phyloP scores from a whole-genome alignment of 2,888 invertebrate genomes.

The Drosophila tripunctata region DNA sequence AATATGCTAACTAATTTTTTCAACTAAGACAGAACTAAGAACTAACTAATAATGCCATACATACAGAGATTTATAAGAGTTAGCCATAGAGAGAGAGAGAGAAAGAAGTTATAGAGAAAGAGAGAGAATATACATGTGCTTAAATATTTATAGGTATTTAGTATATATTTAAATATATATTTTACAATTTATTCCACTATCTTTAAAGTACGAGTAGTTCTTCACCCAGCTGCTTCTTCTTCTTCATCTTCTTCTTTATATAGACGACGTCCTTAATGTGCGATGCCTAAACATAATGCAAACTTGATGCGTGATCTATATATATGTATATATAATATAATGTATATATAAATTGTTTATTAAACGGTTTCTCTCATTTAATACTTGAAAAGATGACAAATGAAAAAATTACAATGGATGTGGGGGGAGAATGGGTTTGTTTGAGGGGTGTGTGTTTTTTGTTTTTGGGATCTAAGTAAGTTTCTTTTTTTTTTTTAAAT shows the following conservation, averaged over 20 bases:
- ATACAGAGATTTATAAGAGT: constrained; percentile 26
- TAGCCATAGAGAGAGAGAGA: constrained; percentile 30
- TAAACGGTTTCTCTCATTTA: constrained; percentile 69
- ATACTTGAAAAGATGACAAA: constrained; percentile 71
- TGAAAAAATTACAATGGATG: constrained; percentile 73
- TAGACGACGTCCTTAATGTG: constrained; percentile 38
- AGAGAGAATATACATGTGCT: constrained; percentile 38
- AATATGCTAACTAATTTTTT: constrained; percentile 29
- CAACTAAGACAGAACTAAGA: no score
- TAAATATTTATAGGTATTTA: constrained; percentile 39
- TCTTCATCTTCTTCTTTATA: constrained; percentile 37
- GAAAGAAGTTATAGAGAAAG: constrained; percentile 22
- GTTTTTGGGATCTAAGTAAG: constrained; percentile 41
- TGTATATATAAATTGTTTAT: constrained; percentile 41
- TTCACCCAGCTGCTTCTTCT: constrained; percentile 18
- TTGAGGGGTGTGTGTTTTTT: constrained; percentile 15
- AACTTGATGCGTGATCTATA: constrained; percentile 46
- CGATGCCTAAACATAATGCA: constrained; percentile 52
- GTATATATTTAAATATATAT: constrained; percentile 43
- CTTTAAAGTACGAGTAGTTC: constrained; percentile 62
- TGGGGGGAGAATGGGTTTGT: constrained; percentile 22
- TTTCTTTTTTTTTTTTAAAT: no score
- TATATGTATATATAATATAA: constrained; percentile 23
- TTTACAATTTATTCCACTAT: constrained; percentile 65
- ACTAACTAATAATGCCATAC: no score